Evolutionary conservation across 2,797 vertebrate genomes (phyloP).

Genomic region (Sebastes alutus): DNA sequence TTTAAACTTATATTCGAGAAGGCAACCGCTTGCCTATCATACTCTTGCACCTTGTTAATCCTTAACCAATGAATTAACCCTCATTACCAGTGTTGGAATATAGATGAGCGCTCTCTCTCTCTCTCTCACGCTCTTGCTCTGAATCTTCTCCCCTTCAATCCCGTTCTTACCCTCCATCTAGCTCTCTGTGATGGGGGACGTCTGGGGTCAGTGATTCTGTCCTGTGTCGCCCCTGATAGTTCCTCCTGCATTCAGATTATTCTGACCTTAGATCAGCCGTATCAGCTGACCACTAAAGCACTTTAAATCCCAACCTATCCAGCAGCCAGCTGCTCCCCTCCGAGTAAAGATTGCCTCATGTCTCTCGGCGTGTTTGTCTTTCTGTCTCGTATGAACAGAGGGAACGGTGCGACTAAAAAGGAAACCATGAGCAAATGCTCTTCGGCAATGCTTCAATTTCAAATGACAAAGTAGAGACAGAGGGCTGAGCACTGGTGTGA

Average conservation of each 20-base stretch:
- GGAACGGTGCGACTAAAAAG: constrained; percentile 43
- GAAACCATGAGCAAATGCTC: constrained; percentile 47
- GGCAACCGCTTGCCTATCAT: constrained; percentile 95
- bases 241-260: constrained; percentile 83
- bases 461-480: constrained; percentile 62
- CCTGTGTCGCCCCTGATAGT: constrained; percentile 89
- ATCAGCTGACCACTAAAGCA: constrained; percentile 71
- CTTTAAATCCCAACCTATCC: constrained; percentile 57
- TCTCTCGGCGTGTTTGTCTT: constrained; percentile 58
- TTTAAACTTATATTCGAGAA: constrained; percentile 92
- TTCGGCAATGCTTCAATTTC: constrained; percentile 60
- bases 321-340: constrained; percentile 70
- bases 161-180: constrained; percentile 59
- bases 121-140: constrained; percentile 17
- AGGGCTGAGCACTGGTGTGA: constrained; percentile 60
- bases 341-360: constrained; percentile 57
- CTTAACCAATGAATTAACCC: constrained; percentile 98
- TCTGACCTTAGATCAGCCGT: constrained; percentile 76
- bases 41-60: constrained; percentile 97
- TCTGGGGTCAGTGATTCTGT: constrained; percentile 84
- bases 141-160: constrained; percentile 42
- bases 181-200: constrained; percentile 67
- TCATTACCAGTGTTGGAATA: constrained; percentile 95
- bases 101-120: constrained; percentile 86
- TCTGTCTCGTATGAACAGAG: constrained; percentile 36